Base-by-base conservation (phyloP, 2,888 invertebrate species). In the Eurytoma californica region DNA sequence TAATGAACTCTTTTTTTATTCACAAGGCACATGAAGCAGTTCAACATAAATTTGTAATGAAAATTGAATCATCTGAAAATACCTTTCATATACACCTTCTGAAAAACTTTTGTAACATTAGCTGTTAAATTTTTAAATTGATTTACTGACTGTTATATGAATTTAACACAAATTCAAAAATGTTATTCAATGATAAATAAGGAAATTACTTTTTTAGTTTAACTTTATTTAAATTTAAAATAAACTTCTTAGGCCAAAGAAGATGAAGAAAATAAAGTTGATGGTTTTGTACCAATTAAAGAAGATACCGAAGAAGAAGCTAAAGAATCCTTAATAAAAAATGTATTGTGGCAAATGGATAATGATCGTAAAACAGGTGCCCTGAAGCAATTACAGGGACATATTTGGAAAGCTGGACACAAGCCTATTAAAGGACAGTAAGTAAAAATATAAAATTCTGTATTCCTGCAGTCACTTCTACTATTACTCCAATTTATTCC, bases 321-420 rank as follows among this genome's bases (percentile, higher is more conserved):
- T 82, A 92, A 94, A 78, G 93, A 94, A 81, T 93, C 93, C 65
- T 91, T 96, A 47, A 91, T 94, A 16, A 92, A 93, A 80, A 95
- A 94, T 90, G 93, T 98, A 16, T 92, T 94, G 83, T 95, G 95
- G 93, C 95, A 96, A 90, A 97, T 97, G 92, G 94, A 95, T 66
- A 91, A 91, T 39, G 96, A 97, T 90, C 93, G 95, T 80, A 96
- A 97, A 89, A 93, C 94, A 53, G 93, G 93, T 5, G 94, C 95
- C 5, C 91, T 98, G 81, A 98, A 98, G 89, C 93, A 93, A 69
- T 91, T 98, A n/a, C 98, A 98, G 90, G 98, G 97, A 0, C 93
- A 96, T 82, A 95, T 98, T 85, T 98, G 97, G 96, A 93, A 94
- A 86, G 93, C 94, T 84, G 98, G 96, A 3, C 98, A 97, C 88